A percentile compares a stretch with the other conserved stretches of the same genome.
Conservation (phyloP, 2,888 invertebrate genomes). For the Lycophotia porphyrea region DNA sequence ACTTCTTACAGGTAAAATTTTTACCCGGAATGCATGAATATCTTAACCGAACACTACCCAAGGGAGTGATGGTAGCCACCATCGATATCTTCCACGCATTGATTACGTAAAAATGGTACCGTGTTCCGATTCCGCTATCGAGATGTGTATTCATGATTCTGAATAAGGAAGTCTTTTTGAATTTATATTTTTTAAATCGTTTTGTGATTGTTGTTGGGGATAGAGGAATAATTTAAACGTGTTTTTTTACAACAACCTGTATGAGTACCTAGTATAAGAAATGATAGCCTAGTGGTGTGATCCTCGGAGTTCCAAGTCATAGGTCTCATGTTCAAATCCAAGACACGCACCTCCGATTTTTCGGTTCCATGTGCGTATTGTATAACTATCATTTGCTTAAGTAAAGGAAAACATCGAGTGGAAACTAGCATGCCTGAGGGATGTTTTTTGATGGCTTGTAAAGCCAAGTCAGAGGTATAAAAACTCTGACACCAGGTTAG, state of each 20-base stretch:
- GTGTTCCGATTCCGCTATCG: conserved; percentile 43
- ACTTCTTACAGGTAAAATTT: conserved; percentile 53
- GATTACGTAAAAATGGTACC: conserved; percentile 64
- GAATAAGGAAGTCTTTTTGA: conserved; percentile 19
- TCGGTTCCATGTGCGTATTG: no score
- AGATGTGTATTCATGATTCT: conserved; percentile 51
- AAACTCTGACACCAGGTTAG: no score
- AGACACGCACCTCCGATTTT: no score
- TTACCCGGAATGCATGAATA: conserved; percentile 65
- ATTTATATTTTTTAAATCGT: conserved; percentile 37
- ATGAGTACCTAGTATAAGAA: not conserved
- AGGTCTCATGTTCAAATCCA: no score
- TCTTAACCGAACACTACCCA: conserved; percentile 61
- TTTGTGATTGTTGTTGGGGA: conserved; percentile 12
- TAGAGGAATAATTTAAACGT: not conserved
- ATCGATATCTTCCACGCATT: conserved; percentile 58
- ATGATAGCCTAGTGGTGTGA: no score
- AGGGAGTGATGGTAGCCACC: conserved; percentile 52
- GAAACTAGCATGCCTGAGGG: no score
- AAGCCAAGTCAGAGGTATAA: no score
- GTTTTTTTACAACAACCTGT: not conserved
- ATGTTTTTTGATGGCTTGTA: no score
- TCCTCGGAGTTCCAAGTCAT: no score
- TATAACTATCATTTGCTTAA: no score
- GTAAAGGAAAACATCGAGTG: no score